Evolutionary conservation across 2,797 vertebrate species (phyloP).

Genomic region (Channa striata): DNA sequence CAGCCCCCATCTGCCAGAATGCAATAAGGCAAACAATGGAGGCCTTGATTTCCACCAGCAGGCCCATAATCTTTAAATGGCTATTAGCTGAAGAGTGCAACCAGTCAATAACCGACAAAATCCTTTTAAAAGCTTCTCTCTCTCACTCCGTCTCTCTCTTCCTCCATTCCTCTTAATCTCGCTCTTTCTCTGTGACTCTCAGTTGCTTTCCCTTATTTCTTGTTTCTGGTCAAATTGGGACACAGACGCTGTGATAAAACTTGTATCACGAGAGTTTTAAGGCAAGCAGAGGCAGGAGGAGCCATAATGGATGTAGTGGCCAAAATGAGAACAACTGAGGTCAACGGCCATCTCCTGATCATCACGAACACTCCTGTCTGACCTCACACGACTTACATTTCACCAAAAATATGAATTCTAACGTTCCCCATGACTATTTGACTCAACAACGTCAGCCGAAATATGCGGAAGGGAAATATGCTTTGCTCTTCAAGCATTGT

Average conservation of each 20-base stretch:
- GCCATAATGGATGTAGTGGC: conserved; percentile 11
- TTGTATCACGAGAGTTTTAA: conserved; percentile 39
- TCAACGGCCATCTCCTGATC: conserved; percentile 49
- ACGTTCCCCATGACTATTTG: neutral
- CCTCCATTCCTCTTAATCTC: conserved; percentile 55
- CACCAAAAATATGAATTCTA: neutral
- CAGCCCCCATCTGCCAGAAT: conserved; percentile 91
- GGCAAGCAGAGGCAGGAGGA: conserved; percentile 15
- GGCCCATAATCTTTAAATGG: conserved; percentile 93
- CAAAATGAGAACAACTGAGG: conserved; percentile 42
- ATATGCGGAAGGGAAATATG: neutral
- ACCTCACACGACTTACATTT: conserved; percentile 25
- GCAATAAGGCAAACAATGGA: conserved; percentile 92
- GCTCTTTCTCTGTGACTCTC: conserved; percentile 54
- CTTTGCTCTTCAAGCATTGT: neutral
- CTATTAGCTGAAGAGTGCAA: conserved; percentile 93
- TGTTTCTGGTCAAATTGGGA: conserved; percentile 69
- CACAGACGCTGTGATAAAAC: conserved; percentile 43
- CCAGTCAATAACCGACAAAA: conserved; percentile 92
- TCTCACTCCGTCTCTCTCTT: conserved; percentile 66
- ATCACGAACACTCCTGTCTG: conserved; percentile 5
- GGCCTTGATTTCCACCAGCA: conserved; percentile 92
- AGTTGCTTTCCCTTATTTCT: conserved; percentile 41
- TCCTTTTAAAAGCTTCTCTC: conserved; percentile 89
- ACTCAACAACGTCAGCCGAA: neutral